A percentile compares a stretch with the other conserved stretches of the same genome.
These are phyloP conservation scores for Trididemnum nubilum DNA, from an alignment of 23 tunicate species.

Conservation along the genomic window DNA sequence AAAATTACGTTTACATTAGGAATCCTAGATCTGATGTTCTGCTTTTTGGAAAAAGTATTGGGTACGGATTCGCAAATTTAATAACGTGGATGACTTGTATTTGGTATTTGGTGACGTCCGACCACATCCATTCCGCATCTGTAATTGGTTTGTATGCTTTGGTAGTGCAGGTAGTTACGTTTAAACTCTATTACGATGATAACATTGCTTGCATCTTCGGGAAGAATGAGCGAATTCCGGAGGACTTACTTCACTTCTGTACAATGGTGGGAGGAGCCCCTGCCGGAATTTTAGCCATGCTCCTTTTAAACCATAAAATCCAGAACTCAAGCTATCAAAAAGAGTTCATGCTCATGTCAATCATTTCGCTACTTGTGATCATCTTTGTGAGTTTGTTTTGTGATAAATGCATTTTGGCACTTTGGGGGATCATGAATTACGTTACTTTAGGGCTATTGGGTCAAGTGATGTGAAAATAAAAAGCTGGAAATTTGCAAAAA, in stretches of 20 bases:
- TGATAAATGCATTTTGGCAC: neutral
- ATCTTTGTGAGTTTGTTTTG: neutral
- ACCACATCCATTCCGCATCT: neutral
- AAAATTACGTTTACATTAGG: neutral
- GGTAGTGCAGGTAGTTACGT: neutral
- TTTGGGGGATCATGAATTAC: neutral
- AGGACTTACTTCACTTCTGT: conserved; percentile 7
- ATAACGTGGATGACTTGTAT: neutral
- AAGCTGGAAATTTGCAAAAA: too few relatives aligned
- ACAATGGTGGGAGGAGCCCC: conserved; percentile 14
- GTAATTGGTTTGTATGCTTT: neutral
- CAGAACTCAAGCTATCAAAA: neutral
- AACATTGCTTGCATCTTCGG: neutral
- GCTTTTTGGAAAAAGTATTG: conserved; percentile 11
- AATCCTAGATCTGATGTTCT: neutral
- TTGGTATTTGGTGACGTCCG: neutral
- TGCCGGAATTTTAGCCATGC: conserved; percentile 1
- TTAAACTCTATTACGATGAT: conserved; percentile 5
- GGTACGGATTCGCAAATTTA: neutral
- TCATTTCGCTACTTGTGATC: neutral
- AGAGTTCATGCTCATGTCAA: neutral
- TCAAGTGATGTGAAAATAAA: too few relatives aligned
- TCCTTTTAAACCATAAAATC: neutral
- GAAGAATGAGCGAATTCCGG: neutral
- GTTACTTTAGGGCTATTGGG: too few relatives aligned